Evolutionary conservation across 2,888 invertebrate genomes (phyloP).

Genomic region (Arrhopalites spinosus): DNA sequence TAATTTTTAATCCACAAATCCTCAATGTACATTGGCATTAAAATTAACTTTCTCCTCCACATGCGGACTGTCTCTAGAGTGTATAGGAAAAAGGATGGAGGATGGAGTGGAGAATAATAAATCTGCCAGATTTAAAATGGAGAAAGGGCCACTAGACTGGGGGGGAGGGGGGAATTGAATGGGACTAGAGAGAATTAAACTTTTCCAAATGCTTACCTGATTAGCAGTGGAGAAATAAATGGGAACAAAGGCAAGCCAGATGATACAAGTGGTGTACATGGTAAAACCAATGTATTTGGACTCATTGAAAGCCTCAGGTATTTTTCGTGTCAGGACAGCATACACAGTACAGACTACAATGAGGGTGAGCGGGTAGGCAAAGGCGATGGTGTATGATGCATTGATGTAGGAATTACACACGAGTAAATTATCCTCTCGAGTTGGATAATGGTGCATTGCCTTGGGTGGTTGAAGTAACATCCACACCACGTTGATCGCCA

Average conservation of each 20-base stretch:
- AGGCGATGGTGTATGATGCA: slow-evolving; percentile 88
- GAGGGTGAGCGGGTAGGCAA: slow-evolving; percentile 58
- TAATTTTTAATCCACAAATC: no score
- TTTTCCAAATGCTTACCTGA: slow-evolving; percentile 58
- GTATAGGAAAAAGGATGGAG: slow-evolving; percentile 51
- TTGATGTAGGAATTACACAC: slow-evolving; percentile 92
- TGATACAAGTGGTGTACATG: slow-evolving; percentile 98
- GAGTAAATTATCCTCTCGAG: slow-evolving; percentile 86
- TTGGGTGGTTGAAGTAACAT: slow-evolving; percentile 86
- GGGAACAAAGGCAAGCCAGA: slow-evolving; percentile 97
- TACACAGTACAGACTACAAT: slow-evolving; percentile 84
- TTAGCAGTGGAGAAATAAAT: slow-evolving; percentile 94
- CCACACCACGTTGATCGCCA: slow-evolving; percentile 88
- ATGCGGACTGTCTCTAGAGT: no score
- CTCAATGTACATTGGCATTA: not conserved
- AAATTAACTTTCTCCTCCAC: not conserved
- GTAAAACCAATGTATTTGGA: slow-evolving; percentile 98
- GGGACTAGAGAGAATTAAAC: not conserved
- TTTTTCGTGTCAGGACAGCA: slow-evolving; percentile 92
- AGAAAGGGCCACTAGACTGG: not conserved
- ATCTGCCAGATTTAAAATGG: not conserved
- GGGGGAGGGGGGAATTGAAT: not conserved
- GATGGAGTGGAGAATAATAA: not conserved
- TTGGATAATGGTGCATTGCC: slow-evolving; percentile 88
- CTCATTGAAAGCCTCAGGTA: slow-evolving; percentile 98